Percentiles rank a stretch among this genome's conserved stretches.
Evolutionary conservation across 2,797 vertebrate species (phyloP).

Genomic region (Phaenicophaeus curvirostris): DNA sequence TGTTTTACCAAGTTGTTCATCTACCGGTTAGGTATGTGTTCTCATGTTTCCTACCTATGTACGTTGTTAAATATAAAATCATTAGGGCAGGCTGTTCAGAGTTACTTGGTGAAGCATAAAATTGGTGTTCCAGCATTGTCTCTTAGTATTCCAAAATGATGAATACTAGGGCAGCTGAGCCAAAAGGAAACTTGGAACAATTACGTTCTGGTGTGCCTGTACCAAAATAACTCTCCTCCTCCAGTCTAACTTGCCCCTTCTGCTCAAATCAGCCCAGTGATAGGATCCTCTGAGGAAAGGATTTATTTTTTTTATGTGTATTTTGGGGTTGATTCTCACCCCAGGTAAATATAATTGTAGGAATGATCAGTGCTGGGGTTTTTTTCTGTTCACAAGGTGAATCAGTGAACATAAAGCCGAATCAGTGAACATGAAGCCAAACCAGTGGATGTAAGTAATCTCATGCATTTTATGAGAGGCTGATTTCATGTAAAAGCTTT

Average conservation of each 20-base stretch:
- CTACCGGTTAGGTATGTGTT: background rate
- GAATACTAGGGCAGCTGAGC: background rate
- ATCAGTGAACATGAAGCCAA: too few species aligned
- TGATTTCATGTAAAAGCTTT: background rate
- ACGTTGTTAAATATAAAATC: background rate
- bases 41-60: too few species aligned
- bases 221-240: too few species aligned
- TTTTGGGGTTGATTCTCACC: background rate
- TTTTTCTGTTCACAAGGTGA: background rate
- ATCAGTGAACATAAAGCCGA: too few species aligned
- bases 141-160: background rate
- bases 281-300: background rate
- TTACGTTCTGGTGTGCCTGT: too few species aligned
- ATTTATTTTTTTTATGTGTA: rapidly evolving
- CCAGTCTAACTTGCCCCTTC: background rate
- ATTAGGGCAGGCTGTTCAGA: background rate
- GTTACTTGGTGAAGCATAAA: background rate
- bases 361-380: background rate
- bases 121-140: background rate
- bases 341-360: background rate
- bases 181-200: background rate
- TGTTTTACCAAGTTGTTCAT: background rate
- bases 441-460: too few species aligned
- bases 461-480: background rate
- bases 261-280: rapidly evolving